These are phyloP conservation scores for Trissolcus basalis DNA, from an alignment of 1,140 invertebrate genomes.

Conservation along the genomic window DNA sequence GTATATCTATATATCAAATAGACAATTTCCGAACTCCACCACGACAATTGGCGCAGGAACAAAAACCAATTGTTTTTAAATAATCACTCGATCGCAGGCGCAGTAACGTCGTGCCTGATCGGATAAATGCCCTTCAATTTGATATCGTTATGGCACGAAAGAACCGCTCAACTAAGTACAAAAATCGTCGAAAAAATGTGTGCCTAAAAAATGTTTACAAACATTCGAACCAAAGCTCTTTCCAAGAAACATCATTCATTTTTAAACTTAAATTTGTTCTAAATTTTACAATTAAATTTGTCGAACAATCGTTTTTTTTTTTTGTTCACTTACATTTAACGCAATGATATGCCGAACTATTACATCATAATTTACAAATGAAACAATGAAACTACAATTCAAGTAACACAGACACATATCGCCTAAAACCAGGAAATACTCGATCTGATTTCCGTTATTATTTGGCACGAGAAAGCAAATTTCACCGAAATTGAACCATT, in stretches of 20 bases:
- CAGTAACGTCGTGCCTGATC: constrained; percentile 21
- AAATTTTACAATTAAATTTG: background rate
- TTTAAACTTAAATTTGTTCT: constrained; percentile 3
- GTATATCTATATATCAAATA: constrained; percentile 59
- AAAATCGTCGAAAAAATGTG: no score
- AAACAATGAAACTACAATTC: constrained; percentile 38
- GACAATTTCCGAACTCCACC: constrained; percentile 49
- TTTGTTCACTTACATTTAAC: background rate
- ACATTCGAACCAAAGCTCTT: no score
- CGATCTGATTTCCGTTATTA: constrained; percentile 16
- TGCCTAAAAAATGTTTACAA: constrained; percentile 1
- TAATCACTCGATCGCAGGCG: constrained; percentile 58
- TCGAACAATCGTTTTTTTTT: background rate
- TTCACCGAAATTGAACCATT: no score
- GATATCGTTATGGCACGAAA: constrained; percentile 68
- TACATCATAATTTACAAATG: constrained; percentile 39
- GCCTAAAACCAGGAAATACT: constrained; percentile 51
- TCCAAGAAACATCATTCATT: background rate
- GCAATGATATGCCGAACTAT: constrained; percentile 33
- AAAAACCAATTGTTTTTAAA: constrained; percentile 65
- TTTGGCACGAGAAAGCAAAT: constrained; percentile 31
- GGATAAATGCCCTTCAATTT: constrained; percentile 45
- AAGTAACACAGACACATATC: constrained; percentile 53
- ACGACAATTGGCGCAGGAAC: constrained; percentile 65
- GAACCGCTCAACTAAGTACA: constrained; percentile 10